A percentile compares a stretch with the other conserved stretches of the same genome.
Conservation (phyloP, 2,888 invertebrate species). For the Ischnura elegans region DNA sequence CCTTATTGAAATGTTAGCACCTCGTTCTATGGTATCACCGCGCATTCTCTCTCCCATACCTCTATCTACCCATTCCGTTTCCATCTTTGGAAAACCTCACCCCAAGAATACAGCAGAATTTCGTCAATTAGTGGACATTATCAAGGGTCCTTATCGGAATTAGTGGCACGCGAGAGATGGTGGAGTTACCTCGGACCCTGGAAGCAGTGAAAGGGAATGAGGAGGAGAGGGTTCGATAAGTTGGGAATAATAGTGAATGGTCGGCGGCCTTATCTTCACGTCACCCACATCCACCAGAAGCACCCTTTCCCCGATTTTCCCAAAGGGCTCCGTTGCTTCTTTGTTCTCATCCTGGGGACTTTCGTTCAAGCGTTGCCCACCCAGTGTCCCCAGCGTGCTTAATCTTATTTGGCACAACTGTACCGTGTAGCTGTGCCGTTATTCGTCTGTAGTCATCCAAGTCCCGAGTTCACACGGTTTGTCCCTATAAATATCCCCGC, state of each 20-base stretch:
- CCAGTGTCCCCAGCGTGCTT: background rate
- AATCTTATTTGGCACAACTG: background rate
- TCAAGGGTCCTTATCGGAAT: background rate
- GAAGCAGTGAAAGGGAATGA: background rate
- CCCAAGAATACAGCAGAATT: constrained; percentile 32
- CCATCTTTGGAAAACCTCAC: background rate
- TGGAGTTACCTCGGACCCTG: constrained; percentile 13
- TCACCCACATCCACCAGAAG: too few species aligned
- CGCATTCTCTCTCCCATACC: background rate
- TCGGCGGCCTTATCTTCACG: background rate
- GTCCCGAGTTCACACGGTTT: too few species aligned
- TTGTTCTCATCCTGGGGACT: background rate
- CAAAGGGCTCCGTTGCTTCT: background rate
- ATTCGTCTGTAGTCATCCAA: background rate
- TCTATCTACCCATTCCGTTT: too few species aligned
- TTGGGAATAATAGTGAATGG: background rate
- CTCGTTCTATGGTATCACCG: too few species aligned
- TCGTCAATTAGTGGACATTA: constrained; percentile 40
- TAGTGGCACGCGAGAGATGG: constrained; percentile 33
- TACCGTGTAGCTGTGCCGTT: background rate
- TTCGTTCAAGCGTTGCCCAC: too few species aligned
- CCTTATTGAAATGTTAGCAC: too few species aligned
- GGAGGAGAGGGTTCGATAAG: background rate
- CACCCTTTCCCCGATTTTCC: background rate
- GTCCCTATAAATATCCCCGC: too few species aligned